A percentile compares a stretch with the other conserved stretches of the same genome.
Evolutionary conservation across 2,888 invertebrate species (phyloP).

Genomic region (Phalera bucephala): DNA sequence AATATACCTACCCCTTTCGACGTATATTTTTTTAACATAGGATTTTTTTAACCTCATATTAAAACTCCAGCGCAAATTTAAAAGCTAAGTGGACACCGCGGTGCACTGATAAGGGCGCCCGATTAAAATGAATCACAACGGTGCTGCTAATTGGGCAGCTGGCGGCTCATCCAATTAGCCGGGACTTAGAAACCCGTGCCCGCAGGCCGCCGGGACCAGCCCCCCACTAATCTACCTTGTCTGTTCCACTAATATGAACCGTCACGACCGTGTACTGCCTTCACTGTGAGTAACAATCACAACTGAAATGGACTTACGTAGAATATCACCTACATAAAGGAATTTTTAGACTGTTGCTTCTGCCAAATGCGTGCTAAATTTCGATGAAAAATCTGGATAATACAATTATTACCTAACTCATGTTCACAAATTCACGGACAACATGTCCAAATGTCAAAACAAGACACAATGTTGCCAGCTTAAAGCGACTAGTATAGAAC

Average conservation of each 20-base stretch:
- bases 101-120: conserved; percentile 71
- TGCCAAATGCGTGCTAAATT: no score
- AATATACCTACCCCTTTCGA: no score
- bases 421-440: no score
- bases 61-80: neutral
- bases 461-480: no score
- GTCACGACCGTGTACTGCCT: conserved; percentile 37
- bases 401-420: no score
- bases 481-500: no score
- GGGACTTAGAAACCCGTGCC: conserved; percentile 78
- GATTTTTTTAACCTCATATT: no score
- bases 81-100: conserved; percentile 19
- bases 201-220: conserved; percentile 49
- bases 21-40: no score
- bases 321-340: neutral
- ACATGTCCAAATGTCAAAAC: no score
- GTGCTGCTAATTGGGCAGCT: conserved; percentile 74
- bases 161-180: conserved; percentile 79
- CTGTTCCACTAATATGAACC: conserved; percentile 45
- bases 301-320: conserved; percentile 12
- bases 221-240: conserved; percentile 60
- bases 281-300: conserved; percentile 25
- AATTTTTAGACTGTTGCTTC: neutral
- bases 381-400: no score
- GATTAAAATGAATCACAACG: conserved; percentile 81